phyloP scores from a whole-genome alignment of 2,888 invertebrate genomes.

The Zonitis immaculata region DNA sequence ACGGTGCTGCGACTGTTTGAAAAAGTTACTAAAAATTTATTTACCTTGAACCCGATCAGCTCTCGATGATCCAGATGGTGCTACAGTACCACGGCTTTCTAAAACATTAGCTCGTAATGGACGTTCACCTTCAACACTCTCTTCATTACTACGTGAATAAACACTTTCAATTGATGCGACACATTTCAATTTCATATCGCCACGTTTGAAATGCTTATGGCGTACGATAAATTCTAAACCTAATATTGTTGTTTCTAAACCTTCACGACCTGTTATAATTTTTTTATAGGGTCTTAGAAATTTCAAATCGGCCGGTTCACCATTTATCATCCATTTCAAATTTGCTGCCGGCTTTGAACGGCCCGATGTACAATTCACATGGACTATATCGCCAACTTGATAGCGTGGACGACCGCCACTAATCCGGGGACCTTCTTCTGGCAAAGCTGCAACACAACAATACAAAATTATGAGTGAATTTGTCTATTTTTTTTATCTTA shows the following conservation, averaged over 20 bases:
- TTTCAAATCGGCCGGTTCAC: conserved; percentile 59
- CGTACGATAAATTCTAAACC: conserved; percentile 78
- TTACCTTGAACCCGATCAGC: conserved; percentile 72
- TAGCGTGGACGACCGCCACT: conserved; percentile 75
- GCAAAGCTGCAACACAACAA: conserved; percentile 58
- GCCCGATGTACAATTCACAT: conserved; percentile 80
- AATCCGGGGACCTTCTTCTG: conserved; percentile 77
- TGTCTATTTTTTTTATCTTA: too few relatives aligned
- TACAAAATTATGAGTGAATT: too few relatives aligned
- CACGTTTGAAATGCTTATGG: conserved; percentile 74
- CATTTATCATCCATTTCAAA: conserved; percentile 84
- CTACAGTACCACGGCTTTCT: conserved; percentile 70
- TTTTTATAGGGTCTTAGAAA: conserved; percentile 52
- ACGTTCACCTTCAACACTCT: conserved; percentile 76
- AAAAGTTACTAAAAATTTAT: neutral
- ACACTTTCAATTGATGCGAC: conserved; percentile 82
- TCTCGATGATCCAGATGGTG: conserved; percentile 55
- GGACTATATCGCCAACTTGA: conserved; percentile 75
- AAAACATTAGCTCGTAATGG: conserved; percentile 69
- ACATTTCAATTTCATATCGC: conserved; percentile 85
- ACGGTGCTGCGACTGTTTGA: too few relatives aligned
- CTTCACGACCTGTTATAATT: conserved; percentile 55
- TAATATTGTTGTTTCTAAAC: conserved; percentile 72
- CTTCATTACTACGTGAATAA: conserved; percentile 83
- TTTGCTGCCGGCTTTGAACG: conserved; percentile 77